Evolutionary conservation across 2,797 vertebrate genomes (phyloP).

Genomic region (Tiaroga cobitis): DNA sequence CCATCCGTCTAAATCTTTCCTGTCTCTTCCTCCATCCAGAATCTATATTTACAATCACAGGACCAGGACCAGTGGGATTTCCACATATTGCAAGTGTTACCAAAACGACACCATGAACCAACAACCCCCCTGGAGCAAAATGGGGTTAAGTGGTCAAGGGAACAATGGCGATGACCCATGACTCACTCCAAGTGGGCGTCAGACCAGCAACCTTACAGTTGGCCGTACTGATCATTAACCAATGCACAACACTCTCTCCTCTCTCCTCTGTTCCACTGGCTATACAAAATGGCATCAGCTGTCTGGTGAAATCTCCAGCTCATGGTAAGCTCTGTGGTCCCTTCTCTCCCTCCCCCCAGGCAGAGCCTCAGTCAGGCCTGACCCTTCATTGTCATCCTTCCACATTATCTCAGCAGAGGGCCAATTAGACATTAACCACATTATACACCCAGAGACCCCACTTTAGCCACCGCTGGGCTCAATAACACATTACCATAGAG

Average conservation of each 20-base stretch:
- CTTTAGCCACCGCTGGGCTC: slow-evolving; percentile 38
- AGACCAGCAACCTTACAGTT: neutral
- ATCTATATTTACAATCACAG: neutral
- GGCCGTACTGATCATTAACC: neutral
- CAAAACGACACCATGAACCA: neutral
- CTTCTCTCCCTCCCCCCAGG: neutral
- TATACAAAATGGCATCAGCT: slow-evolving; percentile 22
- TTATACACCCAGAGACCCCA: slow-evolving; percentile 45
- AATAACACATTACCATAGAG: slow-evolving; percentile 69
- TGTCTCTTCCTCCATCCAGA: neutral
- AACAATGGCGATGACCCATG: neutral
- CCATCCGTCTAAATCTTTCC: neutral
- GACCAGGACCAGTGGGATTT: neutral
- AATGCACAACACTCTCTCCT: neutral
- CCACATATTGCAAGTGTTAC: neutral
- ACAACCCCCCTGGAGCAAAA: neutral
- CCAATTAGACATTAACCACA: slow-evolving; percentile 71
- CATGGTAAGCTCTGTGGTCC: slow-evolving; percentile 46
- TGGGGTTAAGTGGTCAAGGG: neutral
- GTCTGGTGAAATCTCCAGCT: slow-evolving; percentile 59
- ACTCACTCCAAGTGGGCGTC: neutral
- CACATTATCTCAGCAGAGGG: slow-evolving; percentile 69
- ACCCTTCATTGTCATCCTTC: slow-evolving; percentile 59
- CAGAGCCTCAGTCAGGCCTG: slow-evolving; percentile 17
- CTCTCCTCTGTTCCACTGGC: neutral